phyloP scores from a whole-genome alignment of 2,797 vertebrate species.

The Gadopsis marmoratus region DNA sequence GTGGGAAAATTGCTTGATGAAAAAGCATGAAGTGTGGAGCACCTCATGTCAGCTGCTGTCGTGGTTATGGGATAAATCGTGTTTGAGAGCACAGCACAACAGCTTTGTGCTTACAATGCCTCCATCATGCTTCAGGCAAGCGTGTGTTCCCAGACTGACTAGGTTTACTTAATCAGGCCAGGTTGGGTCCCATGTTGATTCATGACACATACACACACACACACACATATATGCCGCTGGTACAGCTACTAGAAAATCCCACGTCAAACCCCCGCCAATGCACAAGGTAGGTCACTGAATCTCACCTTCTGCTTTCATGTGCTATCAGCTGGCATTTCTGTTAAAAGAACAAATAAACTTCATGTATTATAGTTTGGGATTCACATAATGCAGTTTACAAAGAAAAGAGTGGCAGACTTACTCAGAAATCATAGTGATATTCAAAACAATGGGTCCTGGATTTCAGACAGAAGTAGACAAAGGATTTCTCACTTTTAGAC shows the following conservation, averaged over 20 bases:
- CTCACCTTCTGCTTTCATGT: constrained; percentile 26
- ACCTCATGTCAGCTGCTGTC: constrained; percentile 26
- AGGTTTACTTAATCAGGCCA: constrained; percentile 57
- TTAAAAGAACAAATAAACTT: constrained; percentile 1
- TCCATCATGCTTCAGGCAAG: constrained; percentile 3
- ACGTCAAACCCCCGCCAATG: constrained; percentile 2
- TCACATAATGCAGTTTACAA: constrained; percentile 10
- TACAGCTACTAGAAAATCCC: constrained; percentile 19
- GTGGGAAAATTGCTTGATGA: constrained; percentile 45
- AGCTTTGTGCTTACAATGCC: constrained; percentile 20
- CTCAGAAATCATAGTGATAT: not conserved
- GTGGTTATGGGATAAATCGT: constrained; percentile 15
- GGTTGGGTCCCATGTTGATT: constrained; percentile 47
- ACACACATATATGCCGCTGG: not conserved
- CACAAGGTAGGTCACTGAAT: constrained; percentile 32
- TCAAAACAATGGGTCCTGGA: not conserved
- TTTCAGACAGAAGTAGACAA: constrained; percentile 3
- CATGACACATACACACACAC: constrained; percentile 18
- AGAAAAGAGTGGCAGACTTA: not conserved
- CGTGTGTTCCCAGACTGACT: constrained; percentile 21
- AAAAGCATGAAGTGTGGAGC: constrained; percentile 12
- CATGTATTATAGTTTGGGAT: not conserved
- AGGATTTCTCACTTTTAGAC: not conserved
- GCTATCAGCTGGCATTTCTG: constrained; percentile 12
- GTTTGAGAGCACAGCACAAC: constrained; percentile 25